Evolutionary conservation across 92 coral and sea anemone genomes (phyloP).

Genomic region (Zoanthus sansibaricus): DNA sequence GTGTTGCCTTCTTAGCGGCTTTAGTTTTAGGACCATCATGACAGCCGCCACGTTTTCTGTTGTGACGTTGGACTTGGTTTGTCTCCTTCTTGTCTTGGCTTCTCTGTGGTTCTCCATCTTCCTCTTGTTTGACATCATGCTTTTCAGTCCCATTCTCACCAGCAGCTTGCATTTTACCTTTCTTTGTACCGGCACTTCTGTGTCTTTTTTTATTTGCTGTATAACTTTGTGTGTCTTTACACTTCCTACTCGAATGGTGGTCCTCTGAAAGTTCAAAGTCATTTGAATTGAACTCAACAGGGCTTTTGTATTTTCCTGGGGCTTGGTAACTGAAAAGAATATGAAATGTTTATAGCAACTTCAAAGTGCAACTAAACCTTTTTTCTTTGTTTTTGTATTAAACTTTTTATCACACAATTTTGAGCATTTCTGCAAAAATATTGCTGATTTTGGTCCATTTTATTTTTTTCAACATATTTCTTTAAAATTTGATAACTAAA

Average conservation of each 20-base stretch:
- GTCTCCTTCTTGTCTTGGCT: conserved; percentile 8
- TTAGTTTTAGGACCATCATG: conserved; percentile 49
- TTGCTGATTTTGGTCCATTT: too few relatives aligned
- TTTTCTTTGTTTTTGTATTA: too few relatives aligned
- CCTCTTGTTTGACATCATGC: too few relatives aligned
- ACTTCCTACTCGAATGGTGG: conserved; percentile 12
- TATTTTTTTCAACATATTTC: too few relatives aligned
- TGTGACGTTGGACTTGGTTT: neutral
- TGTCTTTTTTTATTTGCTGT: neutral
- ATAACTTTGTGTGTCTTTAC: neutral
- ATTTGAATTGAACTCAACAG: conserved; percentile 75
- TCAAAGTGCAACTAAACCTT: too few relatives aligned
- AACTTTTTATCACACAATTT: too few relatives aligned
- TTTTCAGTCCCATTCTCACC: neutral
- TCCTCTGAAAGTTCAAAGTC: conserved; percentile 83
- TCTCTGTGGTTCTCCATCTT: neutral
- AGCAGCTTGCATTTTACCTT: neutral
- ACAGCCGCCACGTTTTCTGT: conserved; percentile 31
- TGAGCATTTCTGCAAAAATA: too few relatives aligned
- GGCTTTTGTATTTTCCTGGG: conserved; percentile 76
- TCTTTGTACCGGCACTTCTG: neutral
- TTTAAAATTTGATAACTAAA: too few relatives aligned
- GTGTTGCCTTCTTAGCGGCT: neutral
- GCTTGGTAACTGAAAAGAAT: conserved; percentile 80
- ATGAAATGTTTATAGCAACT: neutral